phyloP scores from a whole-genome alignment of 2,797 vertebrate genomes.

The Cyprinodon diabolis region DNA sequence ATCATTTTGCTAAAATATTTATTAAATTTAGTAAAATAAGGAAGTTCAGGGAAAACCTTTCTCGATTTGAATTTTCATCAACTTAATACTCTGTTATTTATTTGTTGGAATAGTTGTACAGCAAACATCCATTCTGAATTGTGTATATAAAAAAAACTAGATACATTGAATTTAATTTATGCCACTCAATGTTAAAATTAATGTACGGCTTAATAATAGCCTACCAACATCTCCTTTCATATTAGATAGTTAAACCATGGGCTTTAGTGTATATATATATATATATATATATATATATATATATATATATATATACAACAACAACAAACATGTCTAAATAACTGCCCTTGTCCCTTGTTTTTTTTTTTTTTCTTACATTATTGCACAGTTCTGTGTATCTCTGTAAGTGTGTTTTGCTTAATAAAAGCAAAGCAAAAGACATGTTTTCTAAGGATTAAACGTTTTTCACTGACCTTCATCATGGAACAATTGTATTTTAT shows the following conservation, averaged over 20 bases:
- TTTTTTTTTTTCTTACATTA: too few species aligned
- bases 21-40: too few species aligned
- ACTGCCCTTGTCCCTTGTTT: too few species aligned
- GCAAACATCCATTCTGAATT: background rate
- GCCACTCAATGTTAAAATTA: background rate
- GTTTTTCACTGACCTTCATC: background rate
- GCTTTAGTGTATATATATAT: background rate
- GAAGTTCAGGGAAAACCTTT: background rate
- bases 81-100: background rate
- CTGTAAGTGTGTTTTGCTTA: too few species aligned
- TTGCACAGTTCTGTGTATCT: too few species aligned
- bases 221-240: background rate
- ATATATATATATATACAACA: too few species aligned
- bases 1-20: too few species aligned
- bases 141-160: too few species aligned
- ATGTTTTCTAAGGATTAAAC: too few species aligned
- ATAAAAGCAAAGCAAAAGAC: too few species aligned
- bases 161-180: background rate
- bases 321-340: too few species aligned
- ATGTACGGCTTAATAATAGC: background rate
- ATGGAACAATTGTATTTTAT: background rate
- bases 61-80: background rate
- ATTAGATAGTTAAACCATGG: background rate
- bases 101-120: background rate
- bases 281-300: too few species aligned